Conservation (phyloP, 2,888 invertebrate genomes). For the Danaus chrysippus region DNA sequence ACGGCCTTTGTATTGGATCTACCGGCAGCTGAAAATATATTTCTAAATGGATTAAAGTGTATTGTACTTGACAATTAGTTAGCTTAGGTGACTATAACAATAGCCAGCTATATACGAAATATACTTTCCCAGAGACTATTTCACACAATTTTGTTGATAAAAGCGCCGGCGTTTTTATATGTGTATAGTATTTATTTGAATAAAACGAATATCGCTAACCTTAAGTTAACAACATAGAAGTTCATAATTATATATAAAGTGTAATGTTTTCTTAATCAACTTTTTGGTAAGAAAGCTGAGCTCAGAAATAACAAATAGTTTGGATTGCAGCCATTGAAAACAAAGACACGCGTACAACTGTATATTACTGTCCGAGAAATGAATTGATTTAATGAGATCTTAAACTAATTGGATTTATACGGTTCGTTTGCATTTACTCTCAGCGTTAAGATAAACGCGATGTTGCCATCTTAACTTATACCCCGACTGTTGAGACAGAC, state of each 20-base stretch:
- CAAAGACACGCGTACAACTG: conserved; percentile 59
- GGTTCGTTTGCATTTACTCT: conserved; percentile 61
- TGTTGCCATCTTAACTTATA: conserved; percentile 36
- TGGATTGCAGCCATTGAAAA: conserved; percentile 70
- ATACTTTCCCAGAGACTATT: too few species aligned
- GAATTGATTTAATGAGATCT: conserved; percentile 74
- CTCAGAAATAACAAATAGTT: conserved; percentile 68
- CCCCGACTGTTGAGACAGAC: conserved; percentile 39
- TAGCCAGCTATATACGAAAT: conserved; percentile 13
- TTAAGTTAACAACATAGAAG: conserved; percentile 10
- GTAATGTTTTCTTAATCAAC: conserved; percentile 32
- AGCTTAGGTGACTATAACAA: conserved; percentile 44
- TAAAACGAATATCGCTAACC: conserved; percentile 22
- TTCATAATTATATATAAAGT: conserved; percentile 37
- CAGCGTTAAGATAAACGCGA: conserved; percentile 52
- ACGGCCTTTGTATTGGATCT: conserved; percentile 76
- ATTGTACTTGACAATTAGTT: conserved; percentile 66
- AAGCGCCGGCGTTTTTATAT: too few species aligned
- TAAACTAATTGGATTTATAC: conserved; percentile 72
- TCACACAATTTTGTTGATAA: too few species aligned
- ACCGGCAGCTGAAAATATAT: conserved; percentile 72
- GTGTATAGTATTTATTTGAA: conserved; percentile 4
- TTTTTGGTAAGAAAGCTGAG: conserved; percentile 50
- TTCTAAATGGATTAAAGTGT: conserved; percentile 73
- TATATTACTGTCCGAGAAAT: conserved; percentile 68